Evolutionary conservation across 2,797 vertebrate genomes (phyloP), one percentile per base, ranked within the genome.

Genomic region (Falco naumanni): DNA sequence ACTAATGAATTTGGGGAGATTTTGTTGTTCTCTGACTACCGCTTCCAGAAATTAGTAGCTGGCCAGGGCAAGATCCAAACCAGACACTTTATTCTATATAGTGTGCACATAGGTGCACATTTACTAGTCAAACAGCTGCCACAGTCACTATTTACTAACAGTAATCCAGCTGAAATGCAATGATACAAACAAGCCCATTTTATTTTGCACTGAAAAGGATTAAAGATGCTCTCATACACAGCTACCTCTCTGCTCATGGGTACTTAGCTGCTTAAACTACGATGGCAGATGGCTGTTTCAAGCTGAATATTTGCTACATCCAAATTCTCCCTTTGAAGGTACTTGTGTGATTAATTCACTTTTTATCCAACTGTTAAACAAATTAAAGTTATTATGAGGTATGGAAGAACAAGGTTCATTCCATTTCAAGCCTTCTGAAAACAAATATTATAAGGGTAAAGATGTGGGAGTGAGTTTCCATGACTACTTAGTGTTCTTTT

Each of bases 351-450:
- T 94, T 76, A 91, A 90, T 76, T 94, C 82, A 29, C 39, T 79
- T 94, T 96, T 90, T 89, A 90, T 84, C 70, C 74, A 90, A 84
- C 83, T 92, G 83, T 90, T 95, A 92, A 96, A 83, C 56, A 95
- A 93, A 92, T 85, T 87, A 69, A 93, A 85, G 31, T 89, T 90
- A 82, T 82, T 87, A 91, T 45, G n/a, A 88, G 50, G 48, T 70
- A 91, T 64, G 59, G 77, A 90, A 84, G 43, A 90, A 93, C 51
- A 63, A 25, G 9, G 19, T 69, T 89, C 54, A 64, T 69, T 84
- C 66, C 21, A 53, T 76, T 87, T 81, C 66, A 86, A 88, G 31
- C 31, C 59, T 59, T 81, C 77, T 66, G 60, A 91, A 97, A 93
- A 95, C 48, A 95, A 93, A 51, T 51, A 72, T 41, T 33, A 59